phyloP scores from a whole-genome alignment of 2,113 vertebrate genomes.

The Cettia cetti region DNA sequence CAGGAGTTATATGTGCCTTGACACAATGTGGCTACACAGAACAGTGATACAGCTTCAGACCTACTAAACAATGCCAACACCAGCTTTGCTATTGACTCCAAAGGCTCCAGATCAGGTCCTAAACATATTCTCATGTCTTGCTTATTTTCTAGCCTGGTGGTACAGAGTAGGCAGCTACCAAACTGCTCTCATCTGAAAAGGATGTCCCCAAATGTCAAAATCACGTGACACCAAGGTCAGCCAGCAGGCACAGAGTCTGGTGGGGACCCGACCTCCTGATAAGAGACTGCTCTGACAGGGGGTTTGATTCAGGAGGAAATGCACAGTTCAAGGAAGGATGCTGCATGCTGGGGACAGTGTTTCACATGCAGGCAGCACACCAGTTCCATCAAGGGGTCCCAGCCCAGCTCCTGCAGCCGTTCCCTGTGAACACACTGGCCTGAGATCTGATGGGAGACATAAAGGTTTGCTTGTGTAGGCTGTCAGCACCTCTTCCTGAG shows the following conservation, averaged over 20 bases:
- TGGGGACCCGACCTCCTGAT: not conserved
- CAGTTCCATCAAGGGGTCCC: not conserved
- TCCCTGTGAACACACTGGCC: not conserved
- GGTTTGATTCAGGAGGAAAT: not conserved
- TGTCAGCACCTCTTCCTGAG: constrained; percentile 41
- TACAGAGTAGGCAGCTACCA: not conserved
- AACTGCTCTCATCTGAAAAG: not conserved
- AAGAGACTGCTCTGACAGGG: not conserved
- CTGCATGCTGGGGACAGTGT: not conserved
- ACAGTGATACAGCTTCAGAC: not conserved
- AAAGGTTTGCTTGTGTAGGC: not conserved
- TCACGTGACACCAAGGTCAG: not conserved
- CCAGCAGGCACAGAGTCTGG: not conserved
- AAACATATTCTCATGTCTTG: not conserved
- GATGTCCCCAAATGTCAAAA: not conserved
- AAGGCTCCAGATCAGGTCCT: not conserved
- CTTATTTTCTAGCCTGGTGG: not conserved
- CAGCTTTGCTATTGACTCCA: not conserved
- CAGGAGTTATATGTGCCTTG: not conserved
- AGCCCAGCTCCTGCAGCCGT: not conserved
- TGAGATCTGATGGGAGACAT: not conserved
- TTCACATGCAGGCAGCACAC: not conserved
- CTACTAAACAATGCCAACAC: not conserved
- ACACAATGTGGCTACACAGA: not conserved
- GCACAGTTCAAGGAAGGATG: not conserved